Evolutionary conservation across 1,140 invertebrate genomes (phyloP).

Genomic region (Eueides isabella): DNA sequence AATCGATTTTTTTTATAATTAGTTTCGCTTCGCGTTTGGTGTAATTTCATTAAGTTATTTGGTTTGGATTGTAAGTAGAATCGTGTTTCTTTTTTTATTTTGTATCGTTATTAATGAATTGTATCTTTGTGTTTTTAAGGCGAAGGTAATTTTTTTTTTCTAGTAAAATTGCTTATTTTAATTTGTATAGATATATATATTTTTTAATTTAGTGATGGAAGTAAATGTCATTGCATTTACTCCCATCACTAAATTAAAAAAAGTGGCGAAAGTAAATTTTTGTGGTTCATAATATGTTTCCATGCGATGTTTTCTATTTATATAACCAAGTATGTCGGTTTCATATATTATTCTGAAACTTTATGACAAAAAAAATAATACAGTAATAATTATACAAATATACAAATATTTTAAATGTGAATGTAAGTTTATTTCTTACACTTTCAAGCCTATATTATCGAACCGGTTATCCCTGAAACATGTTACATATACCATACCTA

Average conservation of each 20-base stretch:
- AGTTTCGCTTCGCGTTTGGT: conserved; percentile 4
- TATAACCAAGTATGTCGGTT: too few species aligned
- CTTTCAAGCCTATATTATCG: too few species aligned
- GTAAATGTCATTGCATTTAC: background rate
- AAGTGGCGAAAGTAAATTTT: background rate
- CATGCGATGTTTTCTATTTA: background rate
- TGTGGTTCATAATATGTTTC: background rate
- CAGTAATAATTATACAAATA: too few species aligned
- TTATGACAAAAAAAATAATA: too few species aligned
- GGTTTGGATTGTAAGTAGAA: background rate
- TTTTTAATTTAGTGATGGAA: background rate
- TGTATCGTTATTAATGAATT: background rate
- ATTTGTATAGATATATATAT: too few species aligned
- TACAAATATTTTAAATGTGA: too few species aligned
- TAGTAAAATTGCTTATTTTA: background rate
- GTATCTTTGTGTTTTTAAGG: background rate
- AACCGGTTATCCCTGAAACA: too few species aligned
- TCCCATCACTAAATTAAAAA: background rate
- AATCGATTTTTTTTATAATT: background rate
- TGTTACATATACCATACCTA: too few species aligned
- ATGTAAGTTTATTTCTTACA: too few species aligned
- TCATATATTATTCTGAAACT: too few species aligned
- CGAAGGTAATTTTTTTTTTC: background rate
- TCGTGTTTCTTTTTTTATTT: background rate
- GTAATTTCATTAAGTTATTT: background rate